phyloP scores from a whole-genome alignment of 2,113 vertebrate genomes.

The Eretmodus cyanostictus region DNA sequence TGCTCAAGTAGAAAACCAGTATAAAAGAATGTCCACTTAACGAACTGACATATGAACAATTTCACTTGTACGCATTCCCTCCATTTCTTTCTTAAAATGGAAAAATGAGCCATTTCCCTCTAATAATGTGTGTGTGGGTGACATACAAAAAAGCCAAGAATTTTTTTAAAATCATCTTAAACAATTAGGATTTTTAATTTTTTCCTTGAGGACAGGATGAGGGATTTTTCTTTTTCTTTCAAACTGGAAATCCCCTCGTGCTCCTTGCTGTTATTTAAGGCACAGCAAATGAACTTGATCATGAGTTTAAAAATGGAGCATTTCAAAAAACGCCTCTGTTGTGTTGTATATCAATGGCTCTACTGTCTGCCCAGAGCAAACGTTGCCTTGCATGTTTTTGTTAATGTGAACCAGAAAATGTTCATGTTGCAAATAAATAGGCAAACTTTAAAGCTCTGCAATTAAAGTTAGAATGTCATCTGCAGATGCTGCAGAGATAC shows the following conservation, averaged over 20 bases:
- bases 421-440: neutral
- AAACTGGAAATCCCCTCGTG: constrained; percentile 15
- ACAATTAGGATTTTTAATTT: neutral
- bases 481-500: neutral
- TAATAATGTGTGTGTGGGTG: neutral
- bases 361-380: constrained; percentile 10
- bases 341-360: constrained; percentile 21
- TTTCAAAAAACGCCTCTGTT: constrained; percentile 11
- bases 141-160: neutral
- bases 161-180: neutral
- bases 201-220: neutral
- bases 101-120: neutral
- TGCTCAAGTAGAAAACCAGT: neutral
- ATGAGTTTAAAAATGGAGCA: constrained; percentile 28
- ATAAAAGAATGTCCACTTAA: neutral
- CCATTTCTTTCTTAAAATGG: neutral
- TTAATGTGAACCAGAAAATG: neutral
- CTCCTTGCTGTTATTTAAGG: constrained; percentile 8
- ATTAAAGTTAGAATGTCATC: neutral
- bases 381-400: neutral
- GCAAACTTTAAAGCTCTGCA: neutral
- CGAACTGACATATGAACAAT: neutral
- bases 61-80: neutral
- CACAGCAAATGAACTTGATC: constrained; percentile 19
- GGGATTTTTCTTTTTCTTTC: neutral